phyloP scores from a whole-genome alignment of 2,113 vertebrate genomes.

The Panthera uncia region DNA sequence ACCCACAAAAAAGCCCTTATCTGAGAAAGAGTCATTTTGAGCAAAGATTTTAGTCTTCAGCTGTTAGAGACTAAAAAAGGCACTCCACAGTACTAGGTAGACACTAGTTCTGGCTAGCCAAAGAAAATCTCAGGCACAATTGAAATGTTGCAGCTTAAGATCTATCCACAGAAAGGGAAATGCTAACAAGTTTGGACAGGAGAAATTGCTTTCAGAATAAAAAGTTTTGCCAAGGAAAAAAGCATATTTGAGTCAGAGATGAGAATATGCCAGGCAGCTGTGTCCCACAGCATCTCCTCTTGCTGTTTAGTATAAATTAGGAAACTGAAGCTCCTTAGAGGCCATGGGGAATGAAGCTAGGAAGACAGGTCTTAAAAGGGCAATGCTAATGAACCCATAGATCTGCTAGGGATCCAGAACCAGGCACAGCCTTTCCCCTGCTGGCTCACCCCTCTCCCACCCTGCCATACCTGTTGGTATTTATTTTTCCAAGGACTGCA shows the following conservation, averaged over 20 bases:
- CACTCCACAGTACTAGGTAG: neutral
- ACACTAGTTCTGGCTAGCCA: neutral
- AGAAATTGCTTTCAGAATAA: slow-evolving; percentile 24
- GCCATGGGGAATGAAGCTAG: neutral
- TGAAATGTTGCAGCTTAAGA: neutral
- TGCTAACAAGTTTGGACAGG: neutral
- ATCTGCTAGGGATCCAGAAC: neutral
- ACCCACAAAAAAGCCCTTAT: neutral
- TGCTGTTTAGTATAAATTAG: neutral
- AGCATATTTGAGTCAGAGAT: slow-evolving; percentile 25
- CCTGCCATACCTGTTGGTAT: slow-evolving; percentile 19
- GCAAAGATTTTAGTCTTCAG: neutral
- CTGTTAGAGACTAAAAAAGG: neutral
- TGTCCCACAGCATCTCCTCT: neutral
- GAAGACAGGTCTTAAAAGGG: neutral
- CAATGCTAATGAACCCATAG: neutral
- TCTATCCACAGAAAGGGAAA: neutral
- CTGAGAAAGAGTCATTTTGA: slow-evolving; percentile 1
- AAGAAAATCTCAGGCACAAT: neutral
- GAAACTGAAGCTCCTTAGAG: neutral
- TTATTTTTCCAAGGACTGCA: slow-evolving; percentile 64
- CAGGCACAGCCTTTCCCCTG: neutral
- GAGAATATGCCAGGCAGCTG: neutral
- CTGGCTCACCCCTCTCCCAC: neutral
- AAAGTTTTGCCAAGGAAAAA: neutral